Evolutionary conservation across 2,797 vertebrate genomes (phyloP).

Genomic region (Sebastes kiyomatsui): DNA sequence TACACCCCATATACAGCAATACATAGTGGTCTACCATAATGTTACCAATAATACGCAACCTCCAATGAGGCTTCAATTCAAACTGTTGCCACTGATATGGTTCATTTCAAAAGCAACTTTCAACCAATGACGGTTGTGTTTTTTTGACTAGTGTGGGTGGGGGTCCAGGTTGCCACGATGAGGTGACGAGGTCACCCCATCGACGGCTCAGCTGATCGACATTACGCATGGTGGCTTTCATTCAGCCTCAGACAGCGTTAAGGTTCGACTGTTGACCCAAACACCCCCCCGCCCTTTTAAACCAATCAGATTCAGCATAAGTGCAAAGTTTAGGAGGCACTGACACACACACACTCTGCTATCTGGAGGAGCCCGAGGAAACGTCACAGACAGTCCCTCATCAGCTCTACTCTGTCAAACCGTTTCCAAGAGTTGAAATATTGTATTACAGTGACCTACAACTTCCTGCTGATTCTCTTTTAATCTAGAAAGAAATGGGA

Average conservation of each 20-base stretch:
- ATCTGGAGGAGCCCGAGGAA: conserved; percentile 6
- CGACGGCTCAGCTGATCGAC: background rate
- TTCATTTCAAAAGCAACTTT: conserved; percentile 66
- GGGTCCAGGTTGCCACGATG: conserved; percentile 39
- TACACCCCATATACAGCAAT: conserved; percentile 86
- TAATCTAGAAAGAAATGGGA: background rate
- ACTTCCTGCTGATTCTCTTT: conserved; percentile 9
- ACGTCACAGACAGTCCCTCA: background rate
- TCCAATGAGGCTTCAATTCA: conserved; percentile 70
- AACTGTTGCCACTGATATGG: conserved; percentile 70
- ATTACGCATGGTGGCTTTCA: background rate
- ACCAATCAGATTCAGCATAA: conserved; percentile 79
- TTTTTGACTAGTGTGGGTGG: conserved; percentile 54
- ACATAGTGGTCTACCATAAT: conserved; percentile 85
- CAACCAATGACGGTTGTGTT: conserved; percentile 56
- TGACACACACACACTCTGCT: conserved; percentile 55
- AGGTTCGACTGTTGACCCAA: conserved; percentile 43
- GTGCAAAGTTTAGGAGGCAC: conserved; percentile 84
- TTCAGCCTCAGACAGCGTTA: conserved; percentile 35
- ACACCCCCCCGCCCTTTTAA: conserved; percentile 13
- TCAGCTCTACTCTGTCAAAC: conserved; percentile 5
- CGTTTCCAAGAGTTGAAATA: conserved; percentile 20
- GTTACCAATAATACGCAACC: conserved; percentile 74
- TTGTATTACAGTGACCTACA: conserved; percentile 24
- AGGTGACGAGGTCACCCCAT: conserved; percentile 8